Evolutionary conservation across 2,888 invertebrate genomes (phyloP).

Genomic region (Diaphora mendica): DNA sequence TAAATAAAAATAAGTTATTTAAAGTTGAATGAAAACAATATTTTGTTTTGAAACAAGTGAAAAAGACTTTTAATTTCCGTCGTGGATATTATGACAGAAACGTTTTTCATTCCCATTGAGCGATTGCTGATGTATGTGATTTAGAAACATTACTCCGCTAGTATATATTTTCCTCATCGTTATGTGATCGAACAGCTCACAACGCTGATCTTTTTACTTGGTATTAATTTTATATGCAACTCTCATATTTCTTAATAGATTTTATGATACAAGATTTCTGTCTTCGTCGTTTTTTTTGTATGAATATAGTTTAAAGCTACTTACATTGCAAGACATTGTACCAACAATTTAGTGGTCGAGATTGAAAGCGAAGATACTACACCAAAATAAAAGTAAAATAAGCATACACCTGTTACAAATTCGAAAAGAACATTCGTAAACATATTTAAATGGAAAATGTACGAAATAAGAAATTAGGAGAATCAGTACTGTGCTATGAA

Average conservation of each 20-base stretch:
- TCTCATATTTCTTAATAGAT: background rate
- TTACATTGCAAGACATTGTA: background rate
- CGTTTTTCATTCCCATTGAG: background rate
- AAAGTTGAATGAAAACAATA: background rate
- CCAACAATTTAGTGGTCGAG: too few species aligned
- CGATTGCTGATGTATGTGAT: background rate
- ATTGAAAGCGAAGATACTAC: background rate
- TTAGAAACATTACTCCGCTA: background rate
- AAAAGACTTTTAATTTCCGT: background rate
- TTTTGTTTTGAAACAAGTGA: background rate
- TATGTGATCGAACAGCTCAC: background rate
- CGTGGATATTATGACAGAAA: background rate
- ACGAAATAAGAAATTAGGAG: background rate
- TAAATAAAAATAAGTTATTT: background rate
- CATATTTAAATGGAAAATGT: background rate
- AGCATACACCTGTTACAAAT: background rate
- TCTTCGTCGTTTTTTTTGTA: background rate
- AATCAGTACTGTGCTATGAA: background rate
- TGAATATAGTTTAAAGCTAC: background rate
- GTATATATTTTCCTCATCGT: background rate
- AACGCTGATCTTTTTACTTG: background rate
- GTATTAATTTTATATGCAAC: background rate
- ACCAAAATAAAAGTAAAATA: background rate
- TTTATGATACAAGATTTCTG: background rate
- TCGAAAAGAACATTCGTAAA: background rate